These are phyloP conservation scores for Nomada ferruginata DNA, from an alignment of 2,888 invertebrate species.

Conservation along the genomic window DNA sequence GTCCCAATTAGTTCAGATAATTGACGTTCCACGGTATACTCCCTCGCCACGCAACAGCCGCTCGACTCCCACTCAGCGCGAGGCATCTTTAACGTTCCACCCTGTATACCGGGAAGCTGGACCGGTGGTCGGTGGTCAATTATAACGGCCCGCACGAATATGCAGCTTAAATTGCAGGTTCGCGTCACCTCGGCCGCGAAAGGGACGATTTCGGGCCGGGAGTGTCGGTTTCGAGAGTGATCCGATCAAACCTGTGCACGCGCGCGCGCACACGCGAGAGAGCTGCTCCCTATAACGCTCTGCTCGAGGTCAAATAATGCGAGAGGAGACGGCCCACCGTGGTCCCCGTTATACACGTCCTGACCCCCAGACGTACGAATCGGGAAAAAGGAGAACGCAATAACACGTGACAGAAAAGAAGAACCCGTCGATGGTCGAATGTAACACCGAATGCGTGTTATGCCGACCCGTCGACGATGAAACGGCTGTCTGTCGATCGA, in stretches of 20 bases:
- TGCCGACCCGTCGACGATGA: conserved; percentile 21
- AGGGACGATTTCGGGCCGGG: conserved; percentile 49
- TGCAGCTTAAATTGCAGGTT: conserved; percentile 82
- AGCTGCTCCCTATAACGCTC: conserved; percentile 24
- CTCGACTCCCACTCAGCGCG: not conserved
- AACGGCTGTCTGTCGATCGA: conserved; percentile 38
- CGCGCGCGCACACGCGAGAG: conserved; percentile 11
- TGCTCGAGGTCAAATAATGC: conserved; percentile 48
- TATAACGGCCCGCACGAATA: conserved; percentile 72
- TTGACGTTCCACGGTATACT: no score
- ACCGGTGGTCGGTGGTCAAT: conserved; percentile 49
- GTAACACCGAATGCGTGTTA: conserved; percentile 30
- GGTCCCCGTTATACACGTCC: conserved; percentile 52
- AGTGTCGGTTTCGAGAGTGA: conserved; percentile 50
- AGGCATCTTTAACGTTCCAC: not conserved
- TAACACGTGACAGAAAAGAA: conserved; percentile 41
- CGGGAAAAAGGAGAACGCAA: conserved; percentile 44
- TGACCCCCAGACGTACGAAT: conserved; percentile 45
- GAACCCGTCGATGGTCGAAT: not conserved
- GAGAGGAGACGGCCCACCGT: not conserved
- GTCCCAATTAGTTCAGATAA: no score
- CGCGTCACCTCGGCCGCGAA: conserved; percentile 75
- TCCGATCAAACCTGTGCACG: conserved; percentile 49
- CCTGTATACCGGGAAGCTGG: conserved; percentile 21
- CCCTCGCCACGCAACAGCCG: not conserved